Conservation (phyloP, 2,888 invertebrate genomes). For the Macrophya alboannulata region DNA sequence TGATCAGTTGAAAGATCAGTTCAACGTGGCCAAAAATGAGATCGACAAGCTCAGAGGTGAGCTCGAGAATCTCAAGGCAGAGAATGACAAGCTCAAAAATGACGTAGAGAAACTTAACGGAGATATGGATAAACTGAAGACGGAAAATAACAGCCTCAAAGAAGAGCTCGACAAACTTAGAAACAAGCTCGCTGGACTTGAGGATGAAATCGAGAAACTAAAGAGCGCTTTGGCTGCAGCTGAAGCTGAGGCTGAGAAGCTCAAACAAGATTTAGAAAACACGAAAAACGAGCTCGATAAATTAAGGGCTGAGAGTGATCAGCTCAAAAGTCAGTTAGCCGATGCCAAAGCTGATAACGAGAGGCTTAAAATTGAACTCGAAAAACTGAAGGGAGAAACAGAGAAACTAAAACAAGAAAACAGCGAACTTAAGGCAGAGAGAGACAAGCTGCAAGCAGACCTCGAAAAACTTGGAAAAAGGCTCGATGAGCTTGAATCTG, state of each 20-base stretch:
- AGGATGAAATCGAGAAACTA: slow-evolving; percentile 46
- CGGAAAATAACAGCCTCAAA: slow-evolving; percentile 60
- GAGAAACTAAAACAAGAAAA: slow-evolving; percentile 59
- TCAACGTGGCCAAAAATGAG: slow-evolving; percentile 50
- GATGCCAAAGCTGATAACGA: slow-evolving; percentile 33
- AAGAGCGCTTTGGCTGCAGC: slow-evolving; percentile 52
- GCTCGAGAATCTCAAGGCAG: slow-evolving; percentile 57
- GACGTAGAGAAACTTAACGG: slow-evolving; percentile 56
- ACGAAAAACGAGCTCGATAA: slow-evolving; percentile 61
- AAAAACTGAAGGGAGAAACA: slow-evolving; percentile 63
- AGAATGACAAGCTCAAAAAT: slow-evolving; percentile 59
- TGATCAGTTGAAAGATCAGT: slow-evolving; percentile 29
- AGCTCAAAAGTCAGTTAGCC: slow-evolving; percentile 46
- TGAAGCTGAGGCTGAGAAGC: slow-evolving; percentile 55
- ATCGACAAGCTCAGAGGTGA: slow-evolving; percentile 59
- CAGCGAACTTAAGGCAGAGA: slow-evolving; percentile 49
- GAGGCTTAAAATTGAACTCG: slow-evolving; percentile 56
- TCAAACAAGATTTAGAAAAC: slow-evolving; percentile 60
- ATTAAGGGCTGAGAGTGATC: slow-evolving; percentile 53
- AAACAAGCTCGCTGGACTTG: slow-evolving; percentile 55
- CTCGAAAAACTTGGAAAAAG: slow-evolving; percentile 14
- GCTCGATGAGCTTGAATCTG: slow-evolving; percentile 2
- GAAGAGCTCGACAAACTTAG: slow-evolving; percentile 60
- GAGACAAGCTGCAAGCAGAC: slow-evolving; percentile 26
- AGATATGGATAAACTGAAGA: slow-evolving; percentile 42